These are phyloP conservation scores for Rhinolophus ferrumequinum DNA, from an alignment of 2,113 vertebrate genomes.

Conservation along the genomic window DNA sequence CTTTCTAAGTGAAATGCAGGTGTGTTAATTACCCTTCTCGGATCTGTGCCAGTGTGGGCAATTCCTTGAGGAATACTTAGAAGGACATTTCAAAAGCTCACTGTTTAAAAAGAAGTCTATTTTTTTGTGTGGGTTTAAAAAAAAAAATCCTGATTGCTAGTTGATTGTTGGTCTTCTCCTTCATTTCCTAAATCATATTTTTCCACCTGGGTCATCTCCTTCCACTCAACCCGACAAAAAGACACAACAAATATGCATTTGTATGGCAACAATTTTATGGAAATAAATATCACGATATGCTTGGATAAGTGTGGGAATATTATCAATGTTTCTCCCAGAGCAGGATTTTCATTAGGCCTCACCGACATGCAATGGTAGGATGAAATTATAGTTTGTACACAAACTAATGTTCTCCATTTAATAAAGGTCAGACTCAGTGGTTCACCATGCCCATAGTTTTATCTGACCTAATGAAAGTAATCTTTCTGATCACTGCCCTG, in stretches of 20 bases:
- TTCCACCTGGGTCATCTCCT: constrained; percentile 60
- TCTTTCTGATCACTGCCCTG: neutral
- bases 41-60: constrained; percentile 48
- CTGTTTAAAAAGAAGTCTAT: constrained; percentile 52
- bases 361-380: neutral
- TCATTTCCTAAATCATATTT: constrained; percentile 65
- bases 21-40: neutral
- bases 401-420: neutral
- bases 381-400: neutral
- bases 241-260: constrained; percentile 56
- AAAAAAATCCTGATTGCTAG: constrained; percentile 15
- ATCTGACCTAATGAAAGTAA: neutral
- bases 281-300: constrained; percentile 39
- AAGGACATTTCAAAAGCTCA: constrained; percentile 39
- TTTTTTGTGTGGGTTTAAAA: neutral
- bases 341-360: neutral
- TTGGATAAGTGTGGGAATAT: constrained; percentile 38
- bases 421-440: neutral
- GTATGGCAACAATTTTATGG: constrained; percentile 58
- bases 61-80: constrained; percentile 10
- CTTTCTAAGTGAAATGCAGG: constrained; percentile 32
- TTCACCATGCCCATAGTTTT: neutral
- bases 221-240: constrained; percentile 39
- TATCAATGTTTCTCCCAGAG: constrained; percentile 8
- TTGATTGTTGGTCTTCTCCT: constrained; percentile 45